Evolutionary conservation across 23 tunicate genomes (phyloP), one percentile per base, ranked within the genome.

Genomic region (Clavelina lepadiformis): DNA sequence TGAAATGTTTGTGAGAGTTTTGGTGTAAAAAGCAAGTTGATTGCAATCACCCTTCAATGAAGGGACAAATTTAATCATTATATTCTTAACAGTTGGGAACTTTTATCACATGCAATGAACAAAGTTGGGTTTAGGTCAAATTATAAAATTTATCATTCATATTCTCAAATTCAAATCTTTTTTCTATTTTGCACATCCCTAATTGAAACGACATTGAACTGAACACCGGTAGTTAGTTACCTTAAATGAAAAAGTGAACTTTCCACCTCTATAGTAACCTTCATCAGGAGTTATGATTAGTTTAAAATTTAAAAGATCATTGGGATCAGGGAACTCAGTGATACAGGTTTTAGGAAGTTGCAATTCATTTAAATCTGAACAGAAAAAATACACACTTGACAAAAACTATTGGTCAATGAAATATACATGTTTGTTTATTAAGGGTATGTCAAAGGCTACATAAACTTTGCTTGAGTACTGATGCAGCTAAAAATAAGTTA

Each of bases 191-290:
- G 13, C 18, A 18, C 18, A 44, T 44, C 18, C 18, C 18, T 44
- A 13, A 44, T 13, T 44, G 13, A 44, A 44, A 44, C n/a, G n/a
- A n/a, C n/a, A n/a, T n/a, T n/a, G n/a, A n/a, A 11, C 15, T 54
- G 20, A 13, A 19, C 20, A 19, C 20, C 7, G 36, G 19, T n/a
- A 31, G 22, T 5, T 2, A 27, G 7, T n/a, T 25, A 85, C 94
- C 56, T 79, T 93, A 63, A 93, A 80, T 38, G 80, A 88, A 56
- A 93, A 93, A 18, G 86, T 63, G 67, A 93, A 93, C 41, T 69
- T 85, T 55, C 99, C 99, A 24, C 83, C 82, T 79, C 69, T 74
- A 49, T 93, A 93, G 62, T 81, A 93, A 3, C 99, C 99, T 61
- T 93, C 94, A 68, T 85, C 94, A 0, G 99, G 99, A 23, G 59